Percentiles rank a stretch among this genome's conserved stretches.
These are phyloP conservation scores for Quadroppia sp. DNA, from an alignment of 2,888 invertebrate species.

Conservation along the genomic window DNA sequence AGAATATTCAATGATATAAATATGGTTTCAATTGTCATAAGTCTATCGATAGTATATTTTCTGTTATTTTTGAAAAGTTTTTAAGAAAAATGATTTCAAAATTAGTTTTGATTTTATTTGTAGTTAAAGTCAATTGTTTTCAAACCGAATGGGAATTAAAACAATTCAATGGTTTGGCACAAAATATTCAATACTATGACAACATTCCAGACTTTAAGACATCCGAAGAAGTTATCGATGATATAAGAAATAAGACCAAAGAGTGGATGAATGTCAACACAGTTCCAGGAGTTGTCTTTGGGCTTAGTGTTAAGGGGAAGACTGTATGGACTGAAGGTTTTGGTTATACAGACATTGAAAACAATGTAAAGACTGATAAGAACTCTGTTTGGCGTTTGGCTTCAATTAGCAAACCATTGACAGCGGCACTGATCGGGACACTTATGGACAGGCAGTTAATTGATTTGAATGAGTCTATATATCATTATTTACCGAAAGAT, in stretches of 20 bases:
- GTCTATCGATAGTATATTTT: no score
- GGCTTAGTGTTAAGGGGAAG: background rate
- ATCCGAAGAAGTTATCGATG: background rate
- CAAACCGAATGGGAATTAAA: background rate
- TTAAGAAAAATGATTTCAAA: no score
- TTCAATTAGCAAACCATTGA: slow-evolving; percentile 29
- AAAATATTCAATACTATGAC: background rate
- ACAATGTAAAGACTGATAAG: slow-evolving; percentile 11
- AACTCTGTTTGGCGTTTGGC: slow-evolving; percentile 23
- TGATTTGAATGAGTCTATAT: slow-evolving; percentile 3
- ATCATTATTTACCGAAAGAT: slow-evolving; percentile 1
- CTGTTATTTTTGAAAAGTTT: no score
- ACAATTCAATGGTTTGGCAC: background rate
- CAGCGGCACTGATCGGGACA: slow-evolving; percentile 5
- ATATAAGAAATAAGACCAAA: background rate
- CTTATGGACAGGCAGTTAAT: slow-evolving; percentile 13
- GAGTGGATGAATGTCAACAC: background rate
- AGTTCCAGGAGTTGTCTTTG: background rate
- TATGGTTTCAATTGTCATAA: no score
- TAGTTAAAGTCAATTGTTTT: no score
- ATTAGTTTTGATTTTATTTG: no score
- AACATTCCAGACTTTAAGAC: background rate
- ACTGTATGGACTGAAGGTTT: slow-evolving; percentile 11
- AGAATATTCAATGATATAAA: no score
- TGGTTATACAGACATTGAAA: slow-evolving; percentile 36